A percentile compares a stretch with the other conserved stretches of the same genome.
Conservation (phyloP, 2,888 invertebrate species). For the Ariolimax columbianus region DNA sequence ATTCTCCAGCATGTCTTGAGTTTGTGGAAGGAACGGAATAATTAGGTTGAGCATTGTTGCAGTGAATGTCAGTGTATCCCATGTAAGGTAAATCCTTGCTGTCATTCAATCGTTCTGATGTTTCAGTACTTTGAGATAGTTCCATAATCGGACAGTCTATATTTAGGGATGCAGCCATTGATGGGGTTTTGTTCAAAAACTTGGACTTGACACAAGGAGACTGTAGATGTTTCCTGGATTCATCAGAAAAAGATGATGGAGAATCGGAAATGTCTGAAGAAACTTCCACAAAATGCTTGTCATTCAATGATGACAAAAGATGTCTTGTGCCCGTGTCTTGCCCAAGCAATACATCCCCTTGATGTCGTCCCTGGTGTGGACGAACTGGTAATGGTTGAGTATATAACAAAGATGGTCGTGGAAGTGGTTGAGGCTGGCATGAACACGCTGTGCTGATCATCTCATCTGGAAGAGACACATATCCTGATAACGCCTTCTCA, state of each 20-base stretch:
- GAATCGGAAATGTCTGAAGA: conserved; percentile 29
- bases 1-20: background rate
- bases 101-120: background rate
- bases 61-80: background rate
- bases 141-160: background rate
- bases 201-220: conserved; percentile 19
- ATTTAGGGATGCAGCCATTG: background rate
- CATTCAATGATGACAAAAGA: conserved; percentile 23
- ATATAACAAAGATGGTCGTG: background rate
- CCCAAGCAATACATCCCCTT: background rate
- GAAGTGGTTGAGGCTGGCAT: background rate
- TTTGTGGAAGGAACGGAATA: background rate
- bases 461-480: background rate
- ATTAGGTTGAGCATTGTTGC: background rate
- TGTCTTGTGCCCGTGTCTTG: background rate
- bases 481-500: background rate
- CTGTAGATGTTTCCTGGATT: background rate
- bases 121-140: background rate
- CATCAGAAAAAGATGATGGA: conserved; percentile 8
- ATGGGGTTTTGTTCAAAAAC: conserved; percentile 9
- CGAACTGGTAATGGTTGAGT: background rate
- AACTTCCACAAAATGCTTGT: background rate
- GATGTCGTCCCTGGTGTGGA: background rate
- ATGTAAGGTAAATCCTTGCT: background rate
- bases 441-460: background rate